phyloP scores from a whole-genome alignment of 2,797 vertebrate genomes.

The Tenualosa thibaudeaui region DNA sequence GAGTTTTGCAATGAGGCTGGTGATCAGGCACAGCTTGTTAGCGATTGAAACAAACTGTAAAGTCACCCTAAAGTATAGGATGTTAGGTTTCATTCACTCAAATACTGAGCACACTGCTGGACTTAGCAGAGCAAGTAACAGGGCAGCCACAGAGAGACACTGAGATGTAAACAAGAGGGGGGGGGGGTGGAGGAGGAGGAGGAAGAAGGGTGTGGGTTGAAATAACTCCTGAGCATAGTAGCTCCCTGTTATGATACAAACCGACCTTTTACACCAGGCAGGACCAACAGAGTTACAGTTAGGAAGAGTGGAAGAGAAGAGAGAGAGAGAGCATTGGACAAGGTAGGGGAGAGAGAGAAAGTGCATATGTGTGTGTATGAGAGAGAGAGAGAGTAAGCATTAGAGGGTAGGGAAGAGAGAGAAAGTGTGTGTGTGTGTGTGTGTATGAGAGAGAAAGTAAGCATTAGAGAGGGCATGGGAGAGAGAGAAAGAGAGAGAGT shows the following conservation, averaged over 20 bases:
- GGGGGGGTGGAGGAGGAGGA: background rate
- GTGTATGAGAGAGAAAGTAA: constrained; percentile 25
- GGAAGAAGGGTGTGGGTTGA: constrained; percentile 64
- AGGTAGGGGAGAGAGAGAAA: constrained; percentile 10
- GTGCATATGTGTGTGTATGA: background rate
- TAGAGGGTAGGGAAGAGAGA: too few relatives aligned
- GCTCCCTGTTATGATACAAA: constrained; percentile 71
- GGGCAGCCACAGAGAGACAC: background rate
- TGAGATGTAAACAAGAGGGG: background rate
- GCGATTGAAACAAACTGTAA: too few relatives aligned
- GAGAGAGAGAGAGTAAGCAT: constrained; percentile 19
- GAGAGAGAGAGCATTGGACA: constrained; percentile 22
- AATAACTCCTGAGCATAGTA: constrained; percentile 71
- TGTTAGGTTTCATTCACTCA: background rate
- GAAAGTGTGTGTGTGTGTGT: background rate
- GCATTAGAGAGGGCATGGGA: too few relatives aligned
- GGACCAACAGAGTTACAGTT: constrained; percentile 17
- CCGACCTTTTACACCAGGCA: constrained; percentile 65
- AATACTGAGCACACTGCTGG: background rate
- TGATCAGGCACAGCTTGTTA: too few relatives aligned
- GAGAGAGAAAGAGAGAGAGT: too few relatives aligned
- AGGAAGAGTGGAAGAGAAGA: constrained; percentile 25
- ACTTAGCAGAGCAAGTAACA: background rate
- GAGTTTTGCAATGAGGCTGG: too few relatives aligned
- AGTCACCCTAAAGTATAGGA: too few relatives aligned